Evolutionary conservation across 1,140 invertebrate genomes (phyloP).

Genomic region (Drosophila bipectinata): DNA sequence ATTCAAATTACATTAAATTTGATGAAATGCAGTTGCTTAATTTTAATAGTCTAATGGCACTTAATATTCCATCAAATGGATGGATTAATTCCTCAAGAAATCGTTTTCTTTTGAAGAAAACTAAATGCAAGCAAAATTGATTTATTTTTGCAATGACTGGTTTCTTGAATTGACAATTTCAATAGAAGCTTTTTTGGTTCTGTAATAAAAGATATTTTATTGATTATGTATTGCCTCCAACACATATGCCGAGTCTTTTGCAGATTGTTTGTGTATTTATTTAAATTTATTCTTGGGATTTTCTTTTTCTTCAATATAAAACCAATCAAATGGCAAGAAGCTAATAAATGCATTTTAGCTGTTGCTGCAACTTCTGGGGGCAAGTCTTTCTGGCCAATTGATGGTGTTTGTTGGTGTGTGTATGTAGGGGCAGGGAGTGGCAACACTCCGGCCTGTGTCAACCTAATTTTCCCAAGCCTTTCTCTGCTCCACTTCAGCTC

Average conservation of each 20-base stretch:
- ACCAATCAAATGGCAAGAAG: background rate
- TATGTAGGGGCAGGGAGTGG: conserved; percentile 1
- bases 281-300: background rate
- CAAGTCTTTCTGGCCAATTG: conserved; percentile 33
- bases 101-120: background rate
- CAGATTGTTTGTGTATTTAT: background rate
- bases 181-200: background rate
- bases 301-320: background rate
- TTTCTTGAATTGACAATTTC: background rate
- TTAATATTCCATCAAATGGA: conserved; percentile 18
- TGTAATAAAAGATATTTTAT: background rate
- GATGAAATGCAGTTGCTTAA: conserved; percentile 15
- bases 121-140: background rate
- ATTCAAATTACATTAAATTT: conserved; percentile 11
- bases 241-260: background rate
- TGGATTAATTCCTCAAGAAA: background rate
- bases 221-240: background rate
- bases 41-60: conserved; percentile 4
- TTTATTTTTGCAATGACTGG: background rate
- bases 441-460: conserved; percentile 51
- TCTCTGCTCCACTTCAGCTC: conserved; percentile 49
- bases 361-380: background rate
- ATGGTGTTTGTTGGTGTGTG: conserved; percentile 33
- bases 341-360: background rate
- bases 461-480: conserved; percentile 72